Evolutionary conservation across 1,140 invertebrate species (phyloP).

Genomic region (Helicoverpa armigera): DNA sequence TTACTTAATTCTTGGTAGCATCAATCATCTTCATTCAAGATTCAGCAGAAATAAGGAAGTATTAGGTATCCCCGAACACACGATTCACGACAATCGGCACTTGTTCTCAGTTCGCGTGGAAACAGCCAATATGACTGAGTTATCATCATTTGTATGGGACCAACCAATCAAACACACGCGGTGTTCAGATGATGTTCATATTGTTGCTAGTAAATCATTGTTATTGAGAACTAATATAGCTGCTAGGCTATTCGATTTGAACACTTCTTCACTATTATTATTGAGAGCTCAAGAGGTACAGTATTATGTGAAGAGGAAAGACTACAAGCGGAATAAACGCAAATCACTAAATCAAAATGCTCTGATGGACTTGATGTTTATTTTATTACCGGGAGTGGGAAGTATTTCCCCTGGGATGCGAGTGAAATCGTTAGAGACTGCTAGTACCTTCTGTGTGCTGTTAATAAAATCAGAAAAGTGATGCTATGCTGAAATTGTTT

Average conservation of each 20-base stretch:
- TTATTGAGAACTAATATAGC: constrained; percentile 3
- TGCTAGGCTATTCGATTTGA: neutral
- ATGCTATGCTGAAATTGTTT: no score
- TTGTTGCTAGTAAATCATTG: constrained; percentile 28
- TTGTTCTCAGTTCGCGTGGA: constrained; percentile 11
- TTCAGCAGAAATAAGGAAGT: neutral
- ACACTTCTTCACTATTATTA: no score
- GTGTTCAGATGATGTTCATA: neutral
- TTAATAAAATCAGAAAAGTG: no score
- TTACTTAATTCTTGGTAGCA: constrained; percentile 12
- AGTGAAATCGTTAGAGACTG: no score
- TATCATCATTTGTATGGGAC: constrained; percentile 14
- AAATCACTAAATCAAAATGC: no score
- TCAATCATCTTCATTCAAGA: neutral
- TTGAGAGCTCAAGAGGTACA: no score
- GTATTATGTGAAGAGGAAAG: no score
- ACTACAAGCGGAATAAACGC: no score
- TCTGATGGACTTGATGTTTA: no score
- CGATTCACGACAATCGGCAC: constrained; percentile 2
- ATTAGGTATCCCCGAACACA: neutral
- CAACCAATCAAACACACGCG: constrained; percentile 13
- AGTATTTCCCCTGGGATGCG: no score
- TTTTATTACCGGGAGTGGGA: no score
- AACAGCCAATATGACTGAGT: constrained; percentile 7
- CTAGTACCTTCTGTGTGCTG: no score